phyloP scores from a whole-genome alignment of 2,797 vertebrate species.

The Diplodus sargus region DNA sequence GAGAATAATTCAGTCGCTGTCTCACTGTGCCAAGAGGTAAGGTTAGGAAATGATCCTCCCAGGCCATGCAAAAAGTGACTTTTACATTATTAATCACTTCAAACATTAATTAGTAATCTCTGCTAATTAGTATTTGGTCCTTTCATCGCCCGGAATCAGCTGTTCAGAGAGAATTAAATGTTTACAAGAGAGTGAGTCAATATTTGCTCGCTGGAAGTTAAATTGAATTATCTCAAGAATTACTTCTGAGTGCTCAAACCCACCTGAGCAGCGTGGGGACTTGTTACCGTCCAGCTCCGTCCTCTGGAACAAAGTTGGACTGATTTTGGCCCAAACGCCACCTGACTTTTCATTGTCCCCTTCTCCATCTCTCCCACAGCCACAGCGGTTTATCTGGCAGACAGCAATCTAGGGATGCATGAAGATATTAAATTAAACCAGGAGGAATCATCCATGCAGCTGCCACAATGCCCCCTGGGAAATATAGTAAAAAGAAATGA shows the following conservation, averaged over 20 bases:
- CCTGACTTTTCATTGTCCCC: conserved; percentile 47
- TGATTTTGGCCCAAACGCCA: conserved; percentile 51
- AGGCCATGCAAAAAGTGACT: conserved; percentile 41
- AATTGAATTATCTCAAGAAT: conserved; percentile 63
- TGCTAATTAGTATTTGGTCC: conserved; percentile 62
- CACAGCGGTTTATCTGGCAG: conserved; percentile 69
- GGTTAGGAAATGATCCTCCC: conserved; percentile 30
- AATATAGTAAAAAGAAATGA: conserved; percentile 65
- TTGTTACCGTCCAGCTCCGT: conserved; percentile 7
- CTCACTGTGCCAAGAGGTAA: conserved; percentile 28
- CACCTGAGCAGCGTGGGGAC: conserved; percentile 42
- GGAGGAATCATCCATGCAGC: conserved; percentile 81
- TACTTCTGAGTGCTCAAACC: conserved; percentile 20
- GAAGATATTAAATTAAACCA: conserved; percentile 85
- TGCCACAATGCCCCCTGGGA: conserved; percentile 75
- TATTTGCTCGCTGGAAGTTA: conserved; percentile 60
- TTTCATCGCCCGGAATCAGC: conserved; percentile 56
- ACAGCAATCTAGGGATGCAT: conserved; percentile 75
- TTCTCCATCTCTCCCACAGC: conserved; percentile 22
- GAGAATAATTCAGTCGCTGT: conserved; percentile 18
- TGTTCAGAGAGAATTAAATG: conserved; percentile 57
- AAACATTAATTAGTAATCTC: conserved; percentile 63
- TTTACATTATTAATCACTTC: conserved; percentile 67
- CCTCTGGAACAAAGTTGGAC: conserved; percentile 24
- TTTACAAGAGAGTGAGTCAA: conserved; percentile 54